Evolutionary conservation across 2,888 invertebrate genomes (phyloP).

Genomic region (Eupithecia dodoneata): DNA sequence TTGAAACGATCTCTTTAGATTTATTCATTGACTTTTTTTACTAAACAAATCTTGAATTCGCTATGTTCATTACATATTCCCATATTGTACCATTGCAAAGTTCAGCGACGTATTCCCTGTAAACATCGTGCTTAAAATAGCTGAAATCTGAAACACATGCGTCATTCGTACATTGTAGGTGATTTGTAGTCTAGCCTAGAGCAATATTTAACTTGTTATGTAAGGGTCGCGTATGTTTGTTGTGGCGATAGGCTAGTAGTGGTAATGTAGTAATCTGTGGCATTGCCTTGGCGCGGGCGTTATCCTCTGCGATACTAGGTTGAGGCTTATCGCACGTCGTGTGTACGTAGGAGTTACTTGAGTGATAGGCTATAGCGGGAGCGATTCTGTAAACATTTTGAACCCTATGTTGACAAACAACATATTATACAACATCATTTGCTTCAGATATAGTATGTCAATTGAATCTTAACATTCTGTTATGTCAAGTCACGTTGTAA

Average conservation of each 20-base stretch:
- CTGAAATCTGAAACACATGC: slow-evolving; percentile 9
- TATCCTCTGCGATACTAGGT: slow-evolving; percentile 68
- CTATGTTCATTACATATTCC: not conserved
- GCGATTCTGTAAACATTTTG: not conserved
- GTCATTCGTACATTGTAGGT: slow-evolving; percentile 38
- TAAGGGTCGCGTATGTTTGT: slow-evolving; percentile 64
- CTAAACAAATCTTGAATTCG: not conserved
- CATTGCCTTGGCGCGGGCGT: slow-evolving; percentile 73
- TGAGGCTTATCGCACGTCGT: slow-evolving; percentile 58
- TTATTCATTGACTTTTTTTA: not conserved
- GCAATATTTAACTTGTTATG: slow-evolving; percentile 60
- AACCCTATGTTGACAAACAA: not conserved
- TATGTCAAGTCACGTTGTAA: not conserved
- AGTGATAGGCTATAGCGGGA: slow-evolving; percentile 24
- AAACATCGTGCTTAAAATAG: slow-evolving; percentile 11
- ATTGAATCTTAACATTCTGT: no score
- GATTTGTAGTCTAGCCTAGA: slow-evolving; percentile 53
- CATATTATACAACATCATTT: not conserved
- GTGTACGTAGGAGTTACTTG: slow-evolving; percentile 32
- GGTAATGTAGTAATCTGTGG: slow-evolving; percentile 21
- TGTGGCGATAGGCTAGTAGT: slow-evolving; percentile 55
- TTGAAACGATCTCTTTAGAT: not conserved
- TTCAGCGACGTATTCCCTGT: slow-evolving; percentile 2
- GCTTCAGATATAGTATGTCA: not conserved
- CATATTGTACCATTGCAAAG: slow-evolving; percentile 1